Conservation (phyloP, 2,888 invertebrate species). For the Drosophila kanekoi region DNA sequence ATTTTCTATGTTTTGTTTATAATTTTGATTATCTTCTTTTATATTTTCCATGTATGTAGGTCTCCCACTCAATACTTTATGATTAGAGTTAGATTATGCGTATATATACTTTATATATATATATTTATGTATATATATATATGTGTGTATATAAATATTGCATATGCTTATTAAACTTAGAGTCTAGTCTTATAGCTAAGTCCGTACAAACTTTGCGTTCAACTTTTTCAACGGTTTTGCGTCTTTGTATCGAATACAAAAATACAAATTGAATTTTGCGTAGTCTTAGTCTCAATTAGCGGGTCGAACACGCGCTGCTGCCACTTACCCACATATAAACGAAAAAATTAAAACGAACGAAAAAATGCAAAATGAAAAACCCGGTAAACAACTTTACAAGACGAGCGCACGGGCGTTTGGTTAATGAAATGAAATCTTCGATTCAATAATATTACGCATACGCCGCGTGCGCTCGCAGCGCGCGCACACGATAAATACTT, state of each 20-base stretch:
- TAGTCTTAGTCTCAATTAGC: conserved; percentile 71
- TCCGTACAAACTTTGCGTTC: conserved; percentile 36
- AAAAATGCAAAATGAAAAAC: not conserved
- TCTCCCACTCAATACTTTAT: conserved; percentile 51
- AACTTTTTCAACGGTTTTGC: conserved; percentile 35
- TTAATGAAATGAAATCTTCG: not conserved
- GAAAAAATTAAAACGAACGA: no score
- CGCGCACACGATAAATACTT: conserved; percentile 58
- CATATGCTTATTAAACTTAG: conserved; percentile 70
- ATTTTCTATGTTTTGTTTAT: conserved; percentile 53
- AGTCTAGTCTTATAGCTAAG: conserved; percentile 45
- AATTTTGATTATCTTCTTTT: conserved; percentile 81
- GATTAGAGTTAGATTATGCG: conserved; percentile 41
- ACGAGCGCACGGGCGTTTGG: conserved; percentile 16
- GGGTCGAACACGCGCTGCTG: conserved; percentile 46
- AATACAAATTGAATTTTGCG: conserved; percentile 73
- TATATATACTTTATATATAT: conserved; percentile 19
- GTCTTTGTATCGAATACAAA: conserved; percentile 76
- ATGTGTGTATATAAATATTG: conserved; percentile 72
- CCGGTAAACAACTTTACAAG: conserved; percentile 39
- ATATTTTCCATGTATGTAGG: conserved; percentile 79
- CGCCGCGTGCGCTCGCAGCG: conserved; percentile 50
- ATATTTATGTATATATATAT: conserved; percentile 42
- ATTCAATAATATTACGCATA: conserved; percentile 38
- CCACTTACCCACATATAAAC: conserved; percentile 8